Evolutionary conservation across 2,797 vertebrate genomes (phyloP).

Genomic region (Gadopsis marmoratus): DNA sequence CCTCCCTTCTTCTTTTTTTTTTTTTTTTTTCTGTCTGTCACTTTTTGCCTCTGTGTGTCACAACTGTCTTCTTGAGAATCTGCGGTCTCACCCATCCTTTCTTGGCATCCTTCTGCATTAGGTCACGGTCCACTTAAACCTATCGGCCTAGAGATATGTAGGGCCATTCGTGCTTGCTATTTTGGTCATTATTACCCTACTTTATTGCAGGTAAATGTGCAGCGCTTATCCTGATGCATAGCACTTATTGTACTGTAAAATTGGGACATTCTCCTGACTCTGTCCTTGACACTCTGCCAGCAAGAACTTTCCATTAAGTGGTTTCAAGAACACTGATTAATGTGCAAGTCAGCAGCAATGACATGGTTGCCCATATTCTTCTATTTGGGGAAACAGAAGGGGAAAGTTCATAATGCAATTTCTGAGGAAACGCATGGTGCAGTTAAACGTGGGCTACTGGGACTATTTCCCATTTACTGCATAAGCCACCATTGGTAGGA

Average conservation of each 20-base stretch:
- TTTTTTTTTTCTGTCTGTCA: neutral
- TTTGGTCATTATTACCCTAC: constrained; percentile 6
- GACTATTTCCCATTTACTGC: constrained; percentile 8
- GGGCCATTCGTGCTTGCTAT: constrained; percentile 8
- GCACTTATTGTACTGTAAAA: neutral
- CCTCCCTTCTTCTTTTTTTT: neutral
- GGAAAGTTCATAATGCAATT: neutral
- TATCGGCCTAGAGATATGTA: constrained; percentile 1
- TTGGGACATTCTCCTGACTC: constrained; percentile 24
- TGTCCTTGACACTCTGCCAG: constrained; percentile 35
- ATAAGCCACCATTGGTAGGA: neutral
- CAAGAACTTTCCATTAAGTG: constrained; percentile 7
- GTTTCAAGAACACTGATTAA: neutral
- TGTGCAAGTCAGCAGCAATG: neutral
- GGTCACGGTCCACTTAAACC: constrained; percentile 18
- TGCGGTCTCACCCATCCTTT: neutral
- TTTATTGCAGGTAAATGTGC: neutral
- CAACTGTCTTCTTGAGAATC: constrained; percentile 3
- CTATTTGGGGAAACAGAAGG: neutral
- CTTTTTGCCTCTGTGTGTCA: constrained; percentile 17
- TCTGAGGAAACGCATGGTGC: constrained; percentile 9
- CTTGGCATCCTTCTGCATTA: constrained; percentile 1
- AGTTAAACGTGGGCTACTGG: neutral
- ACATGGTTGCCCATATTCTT: neutral
- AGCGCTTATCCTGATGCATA: constrained; percentile 21